phyloP scores from a whole-genome alignment of 2,888 invertebrate genomes.

The Cantharis lateralis region DNA sequence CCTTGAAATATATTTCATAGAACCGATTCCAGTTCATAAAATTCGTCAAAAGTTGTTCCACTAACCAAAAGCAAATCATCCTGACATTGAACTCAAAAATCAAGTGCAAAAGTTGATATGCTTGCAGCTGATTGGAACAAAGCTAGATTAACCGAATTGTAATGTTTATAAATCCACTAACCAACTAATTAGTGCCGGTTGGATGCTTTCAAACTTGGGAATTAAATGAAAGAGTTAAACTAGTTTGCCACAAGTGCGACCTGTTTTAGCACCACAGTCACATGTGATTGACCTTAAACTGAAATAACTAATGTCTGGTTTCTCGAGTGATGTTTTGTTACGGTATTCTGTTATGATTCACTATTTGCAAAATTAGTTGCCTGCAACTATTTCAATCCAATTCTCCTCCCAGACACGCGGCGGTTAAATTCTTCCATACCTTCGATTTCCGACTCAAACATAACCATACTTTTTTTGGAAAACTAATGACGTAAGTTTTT shows the following conservation, averaged over 20 bases:
- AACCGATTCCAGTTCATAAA: neutral
- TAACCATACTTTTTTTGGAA: too few relatives aligned
- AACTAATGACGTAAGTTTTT: too few relatives aligned
- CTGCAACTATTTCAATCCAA: neutral
- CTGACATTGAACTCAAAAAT: neutral
- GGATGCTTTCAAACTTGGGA: neutral
- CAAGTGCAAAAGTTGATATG: neutral
- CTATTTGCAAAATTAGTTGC: neutral
- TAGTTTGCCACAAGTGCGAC: neutral
- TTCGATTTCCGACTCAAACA: neutral
- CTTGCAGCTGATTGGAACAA: neutral
- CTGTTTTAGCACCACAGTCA: neutral
- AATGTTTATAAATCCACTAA: neutral
- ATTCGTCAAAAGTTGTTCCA: neutral
- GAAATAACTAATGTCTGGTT: neutral
- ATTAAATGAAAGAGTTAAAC: neutral
- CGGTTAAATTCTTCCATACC: neutral
- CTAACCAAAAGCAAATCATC: neutral
- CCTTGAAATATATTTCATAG: neutral
- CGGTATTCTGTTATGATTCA: neutral
- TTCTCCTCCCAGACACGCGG: neutral
- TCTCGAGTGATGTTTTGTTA: neutral
- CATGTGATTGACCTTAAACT: neutral
- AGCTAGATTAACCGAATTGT: neutral
- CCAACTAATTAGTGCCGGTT: neutral